phyloP scores from a whole-genome alignment of 2,888 invertebrate species.

The Allophyes oxyacanthae region DNA sequence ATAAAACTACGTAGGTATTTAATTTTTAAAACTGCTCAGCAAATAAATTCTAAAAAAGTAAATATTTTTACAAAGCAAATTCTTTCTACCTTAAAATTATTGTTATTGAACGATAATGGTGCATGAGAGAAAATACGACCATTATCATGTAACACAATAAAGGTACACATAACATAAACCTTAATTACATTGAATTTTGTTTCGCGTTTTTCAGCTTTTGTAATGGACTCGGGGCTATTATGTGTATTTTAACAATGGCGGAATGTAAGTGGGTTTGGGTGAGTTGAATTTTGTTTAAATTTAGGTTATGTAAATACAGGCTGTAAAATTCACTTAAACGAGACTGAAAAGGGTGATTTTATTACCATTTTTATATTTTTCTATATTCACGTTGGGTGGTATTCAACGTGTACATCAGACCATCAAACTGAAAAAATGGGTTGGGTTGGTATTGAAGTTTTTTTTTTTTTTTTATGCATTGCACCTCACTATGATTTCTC shows the following conservation, averaged over 20 bases:
- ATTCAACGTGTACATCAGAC: too few species aligned
- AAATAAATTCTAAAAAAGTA: not conserved
- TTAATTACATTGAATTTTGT: conserved; percentile 38
- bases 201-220: conserved; percentile 30
- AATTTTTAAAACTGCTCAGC: too few species aligned
- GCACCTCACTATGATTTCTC: too few species aligned
- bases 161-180: conserved; percentile 28
- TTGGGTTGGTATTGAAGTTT: too few species aligned
- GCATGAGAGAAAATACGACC: conserved; percentile 31
- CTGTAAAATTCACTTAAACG: too few species aligned
- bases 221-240: conserved; percentile 38
- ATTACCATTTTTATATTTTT: too few species aligned
- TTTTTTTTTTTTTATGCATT: too few species aligned
- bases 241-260: conserved; percentile 22
- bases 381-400: too few species aligned
- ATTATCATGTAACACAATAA: conserved; percentile 30
- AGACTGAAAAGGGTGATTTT: too few species aligned
- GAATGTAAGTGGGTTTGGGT: conserved; percentile 13
- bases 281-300: not conserved
- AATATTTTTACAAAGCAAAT: conserved; percentile 2
- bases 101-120: conserved; percentile 35
- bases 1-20: too few species aligned
- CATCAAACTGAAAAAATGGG: too few species aligned
- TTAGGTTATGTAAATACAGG: too few species aligned
- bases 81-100: conserved; percentile 21